Conservation (phyloP, 2,888 invertebrate species). For the Morinoia aosen region DNA sequence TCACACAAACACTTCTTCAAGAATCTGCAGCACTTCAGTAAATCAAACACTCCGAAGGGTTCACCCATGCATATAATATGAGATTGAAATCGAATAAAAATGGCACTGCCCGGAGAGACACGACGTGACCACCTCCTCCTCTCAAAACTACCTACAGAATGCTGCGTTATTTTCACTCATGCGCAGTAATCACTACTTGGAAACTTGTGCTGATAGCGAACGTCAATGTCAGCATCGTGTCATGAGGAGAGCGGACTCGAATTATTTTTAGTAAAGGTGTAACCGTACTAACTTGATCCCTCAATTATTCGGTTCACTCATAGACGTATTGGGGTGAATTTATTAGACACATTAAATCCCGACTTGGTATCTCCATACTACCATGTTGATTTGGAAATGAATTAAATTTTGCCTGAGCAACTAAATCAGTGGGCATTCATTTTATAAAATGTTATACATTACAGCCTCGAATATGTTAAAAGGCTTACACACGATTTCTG, state of each 20-base stretch:
- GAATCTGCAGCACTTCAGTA: neutral
- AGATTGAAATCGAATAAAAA: neutral
- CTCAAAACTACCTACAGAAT: constrained; percentile 19
- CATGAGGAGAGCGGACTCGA: neutral
- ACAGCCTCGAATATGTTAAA: neutral
- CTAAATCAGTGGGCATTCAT: neutral
- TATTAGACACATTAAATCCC: neutral
- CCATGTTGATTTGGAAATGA: neutral
- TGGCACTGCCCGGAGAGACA: constrained; percentile 3
- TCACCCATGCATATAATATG: neutral
- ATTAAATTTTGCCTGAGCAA: neutral
- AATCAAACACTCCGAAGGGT: neutral
- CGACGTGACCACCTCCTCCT: neutral
- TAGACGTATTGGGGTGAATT: neutral
- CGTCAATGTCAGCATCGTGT: neutral
- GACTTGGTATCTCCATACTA: neutral
- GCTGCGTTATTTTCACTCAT: constrained; percentile 48
- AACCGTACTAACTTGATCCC: neutral
- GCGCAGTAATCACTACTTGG: constrained; percentile 52
- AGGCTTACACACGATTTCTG: neutral
- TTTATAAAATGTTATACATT: neutral
- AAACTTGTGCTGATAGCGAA: constrained; percentile 18
- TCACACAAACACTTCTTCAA: neutral
- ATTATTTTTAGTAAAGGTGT: neutral
- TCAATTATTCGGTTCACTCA: neutral